A percentile compares a stretch with the other conserved stretches of the same genome.
These are phyloP conservation scores for Andrena fulva DNA, from an alignment of 2,888 invertebrate genomes.

Conservation along the genomic window DNA sequence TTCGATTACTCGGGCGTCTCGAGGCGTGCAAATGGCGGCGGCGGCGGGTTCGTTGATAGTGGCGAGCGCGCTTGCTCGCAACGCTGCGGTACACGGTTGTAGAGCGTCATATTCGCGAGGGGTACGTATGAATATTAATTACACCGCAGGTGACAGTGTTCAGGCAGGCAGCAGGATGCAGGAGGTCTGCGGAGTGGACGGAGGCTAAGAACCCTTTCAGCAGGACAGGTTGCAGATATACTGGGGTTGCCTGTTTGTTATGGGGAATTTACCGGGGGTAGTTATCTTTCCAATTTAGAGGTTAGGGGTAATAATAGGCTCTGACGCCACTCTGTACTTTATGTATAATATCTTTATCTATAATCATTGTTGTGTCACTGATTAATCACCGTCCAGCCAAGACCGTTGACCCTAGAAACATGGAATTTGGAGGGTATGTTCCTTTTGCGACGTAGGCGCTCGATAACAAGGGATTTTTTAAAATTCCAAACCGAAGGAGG, in stretches of 20 bases:
- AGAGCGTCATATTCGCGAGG: conserved; percentile 63
- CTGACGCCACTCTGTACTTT: no score
- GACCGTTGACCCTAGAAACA: no score
- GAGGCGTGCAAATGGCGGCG: neutral
- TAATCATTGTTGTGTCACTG: no score
- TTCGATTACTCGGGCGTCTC: neutral
- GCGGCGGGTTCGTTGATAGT: neutral
- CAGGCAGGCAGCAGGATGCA: conserved; percentile 78
- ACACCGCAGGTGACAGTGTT: conserved; percentile 82
- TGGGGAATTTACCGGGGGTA: no score
- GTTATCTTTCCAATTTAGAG: no score
- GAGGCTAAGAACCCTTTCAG: conserved; percentile 52
- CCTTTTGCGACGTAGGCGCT: no score
- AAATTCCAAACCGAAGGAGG: no score
- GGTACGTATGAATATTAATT: conserved; percentile 84
- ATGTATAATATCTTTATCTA: no score
- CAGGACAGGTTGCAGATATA: neutral
- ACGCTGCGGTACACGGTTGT: conserved; percentile 4
- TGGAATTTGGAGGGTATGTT: no score
- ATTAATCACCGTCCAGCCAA: no score
- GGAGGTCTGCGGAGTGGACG: conserved; percentile 76
- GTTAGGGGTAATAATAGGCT: no score
- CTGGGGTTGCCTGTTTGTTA: neutral
- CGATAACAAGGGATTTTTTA: no score
- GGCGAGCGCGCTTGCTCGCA: neutral